phyloP scores from a whole-genome alignment of 2,888 invertebrate genomes.

The Glaucopsyche alexis region DNA sequence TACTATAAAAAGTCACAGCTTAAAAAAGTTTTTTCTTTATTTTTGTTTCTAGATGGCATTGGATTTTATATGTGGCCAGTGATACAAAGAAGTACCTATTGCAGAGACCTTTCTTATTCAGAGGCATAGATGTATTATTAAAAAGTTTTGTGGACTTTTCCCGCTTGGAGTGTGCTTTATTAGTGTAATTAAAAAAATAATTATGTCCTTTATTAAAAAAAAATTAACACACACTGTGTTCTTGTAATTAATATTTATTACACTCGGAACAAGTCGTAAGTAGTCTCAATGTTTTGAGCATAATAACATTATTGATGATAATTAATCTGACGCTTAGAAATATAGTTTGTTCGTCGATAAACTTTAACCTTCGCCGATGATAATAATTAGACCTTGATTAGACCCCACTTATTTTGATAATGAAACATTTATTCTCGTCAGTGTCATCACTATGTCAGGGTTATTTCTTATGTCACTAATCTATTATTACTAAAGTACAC shows the following conservation, averaged over 20 bases:
- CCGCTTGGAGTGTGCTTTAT: background rate
- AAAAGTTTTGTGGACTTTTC: no score
- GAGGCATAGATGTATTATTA: no score
- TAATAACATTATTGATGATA: no score
- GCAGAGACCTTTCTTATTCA: background rate
- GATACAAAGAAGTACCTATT: background rate
- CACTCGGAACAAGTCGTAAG: no score
- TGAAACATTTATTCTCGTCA: background rate
- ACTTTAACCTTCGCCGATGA: no score
- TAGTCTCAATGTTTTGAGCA: no score
- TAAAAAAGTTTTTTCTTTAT: constrained; percentile 28
- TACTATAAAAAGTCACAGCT: constrained; percentile 58
- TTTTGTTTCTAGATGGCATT: constrained; percentile 30
- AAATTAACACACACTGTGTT: background rate
- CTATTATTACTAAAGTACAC: background rate
- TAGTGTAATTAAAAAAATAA: background rate
- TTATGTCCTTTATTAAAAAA: background rate
- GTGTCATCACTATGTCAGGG: background rate
- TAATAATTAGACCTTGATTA: background rate
- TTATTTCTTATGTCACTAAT: no score
- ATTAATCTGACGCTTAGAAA: no score
- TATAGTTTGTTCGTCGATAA: no score
- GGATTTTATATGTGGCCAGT: constrained; percentile 27
- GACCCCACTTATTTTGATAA: background rate
- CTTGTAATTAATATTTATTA: no score